A percentile compares a stretch with the other conserved stretches of the same genome.
These are phyloP conservation scores for Brachypodius melanocephalos DNA, from an alignment of 2,113 vertebrate species.

Conservation along the genomic window DNA sequence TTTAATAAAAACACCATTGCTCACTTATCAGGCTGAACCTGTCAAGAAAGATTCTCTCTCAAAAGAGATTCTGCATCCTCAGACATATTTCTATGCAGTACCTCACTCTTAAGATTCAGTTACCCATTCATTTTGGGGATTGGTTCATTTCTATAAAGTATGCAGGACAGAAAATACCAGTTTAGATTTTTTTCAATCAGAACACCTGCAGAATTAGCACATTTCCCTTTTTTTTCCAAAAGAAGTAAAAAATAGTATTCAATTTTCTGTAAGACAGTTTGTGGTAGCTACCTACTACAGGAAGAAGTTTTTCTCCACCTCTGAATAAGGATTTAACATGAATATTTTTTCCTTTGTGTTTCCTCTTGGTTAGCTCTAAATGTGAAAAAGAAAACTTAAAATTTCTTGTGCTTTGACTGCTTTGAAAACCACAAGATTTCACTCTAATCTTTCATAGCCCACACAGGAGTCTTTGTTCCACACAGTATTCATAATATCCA, in stretches of 20 bases:
- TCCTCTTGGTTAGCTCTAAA: not conserved
- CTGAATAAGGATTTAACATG: not conserved
- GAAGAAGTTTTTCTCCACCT: not conserved
- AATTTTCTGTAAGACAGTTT: not conserved
- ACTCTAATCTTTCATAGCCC: not conserved
- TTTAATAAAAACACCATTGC: not conserved
- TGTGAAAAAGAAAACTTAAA: not conserved
- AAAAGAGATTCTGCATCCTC: not conserved
- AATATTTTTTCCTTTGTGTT: not conserved
- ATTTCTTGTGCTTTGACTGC: not conserved
- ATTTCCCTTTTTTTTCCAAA: not conserved
- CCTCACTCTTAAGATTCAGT: not conserved
- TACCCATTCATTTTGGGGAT: not conserved
- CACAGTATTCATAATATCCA: not conserved
- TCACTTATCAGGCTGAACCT: not conserved
- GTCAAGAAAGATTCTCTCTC: not conserved
- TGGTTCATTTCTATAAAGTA: not conserved
- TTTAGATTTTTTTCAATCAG: not conserved
- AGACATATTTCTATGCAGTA: not conserved
- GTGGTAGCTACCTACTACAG: not conserved
- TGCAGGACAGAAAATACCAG: not conserved
- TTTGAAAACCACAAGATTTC: not conserved
- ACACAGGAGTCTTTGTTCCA: not conserved
- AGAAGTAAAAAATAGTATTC: not conserved
- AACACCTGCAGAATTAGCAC: not conserved